Percentiles rank a stretch among this genome's conserved stretches.
These are phyloP conservation scores for Vipera ursinii DNA, from an alignment of 2,797 vertebrate genomes.

Conservation along the genomic window DNA sequence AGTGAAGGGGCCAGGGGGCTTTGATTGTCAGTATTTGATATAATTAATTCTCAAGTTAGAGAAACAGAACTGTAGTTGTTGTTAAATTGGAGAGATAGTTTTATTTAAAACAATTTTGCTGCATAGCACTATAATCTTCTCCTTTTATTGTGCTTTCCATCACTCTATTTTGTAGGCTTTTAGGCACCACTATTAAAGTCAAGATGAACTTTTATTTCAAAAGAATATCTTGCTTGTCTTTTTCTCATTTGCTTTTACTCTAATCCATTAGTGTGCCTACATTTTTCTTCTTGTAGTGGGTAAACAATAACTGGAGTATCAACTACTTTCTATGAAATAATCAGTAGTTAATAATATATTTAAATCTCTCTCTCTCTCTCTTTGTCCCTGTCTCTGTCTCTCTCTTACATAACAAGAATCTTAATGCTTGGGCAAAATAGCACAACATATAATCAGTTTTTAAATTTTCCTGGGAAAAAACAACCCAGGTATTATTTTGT, in stretches of 20 bases:
- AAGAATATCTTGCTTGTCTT: background rate
- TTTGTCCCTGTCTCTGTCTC: background rate
- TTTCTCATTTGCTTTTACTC: background rate
- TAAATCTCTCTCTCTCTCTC: background rate
- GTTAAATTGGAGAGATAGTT: background rate
- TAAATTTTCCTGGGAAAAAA: background rate
- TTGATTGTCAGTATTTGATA: background rate
- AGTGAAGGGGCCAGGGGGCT: background rate
- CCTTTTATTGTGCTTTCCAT: constrained; percentile 51
- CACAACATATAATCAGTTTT: background rate
- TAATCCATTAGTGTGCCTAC: background rate
- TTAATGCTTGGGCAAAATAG: background rate
- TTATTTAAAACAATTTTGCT: constrained; percentile 28
- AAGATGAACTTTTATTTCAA: constrained; percentile 47
- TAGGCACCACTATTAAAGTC: constrained; percentile 23
- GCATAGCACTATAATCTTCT: constrained; percentile 44
- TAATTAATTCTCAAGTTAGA: background rate
- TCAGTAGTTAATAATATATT: background rate
- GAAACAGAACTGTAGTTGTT: constrained; percentile 31
- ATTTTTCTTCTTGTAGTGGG: background rate
- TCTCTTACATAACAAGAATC: background rate
- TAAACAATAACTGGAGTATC: background rate
- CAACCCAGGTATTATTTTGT: background rate
- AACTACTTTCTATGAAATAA: background rate
- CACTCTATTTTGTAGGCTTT: constrained; percentile 45